Evolutionary conservation across 2,888 invertebrate species (phyloP).

Genomic region (Parochlus steinenii): DNA sequence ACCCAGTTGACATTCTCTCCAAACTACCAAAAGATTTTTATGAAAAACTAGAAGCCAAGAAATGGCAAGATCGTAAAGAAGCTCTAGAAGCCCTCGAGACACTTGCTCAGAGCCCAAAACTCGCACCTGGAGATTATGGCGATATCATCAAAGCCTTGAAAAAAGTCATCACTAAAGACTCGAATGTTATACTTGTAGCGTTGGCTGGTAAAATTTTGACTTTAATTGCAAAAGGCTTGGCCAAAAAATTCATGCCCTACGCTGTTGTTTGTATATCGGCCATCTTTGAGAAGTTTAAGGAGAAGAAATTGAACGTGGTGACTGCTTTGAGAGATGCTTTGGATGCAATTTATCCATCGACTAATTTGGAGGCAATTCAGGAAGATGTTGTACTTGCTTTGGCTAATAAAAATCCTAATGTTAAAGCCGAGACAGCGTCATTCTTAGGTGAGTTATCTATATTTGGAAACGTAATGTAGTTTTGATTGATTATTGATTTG

Average conservation of each 20-base stretch:
- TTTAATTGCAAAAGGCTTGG: constrained; percentile 67
- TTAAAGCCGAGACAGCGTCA: constrained; percentile 71
- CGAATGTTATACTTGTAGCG: constrained; percentile 86
- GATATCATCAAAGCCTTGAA: constrained; percentile 74
- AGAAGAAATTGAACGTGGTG: constrained; percentile 88
- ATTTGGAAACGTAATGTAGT: too few species aligned
- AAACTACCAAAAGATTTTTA: constrained; percentile 91
- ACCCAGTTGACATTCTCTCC: constrained; percentile 83
- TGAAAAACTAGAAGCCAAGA: constrained; percentile 85
- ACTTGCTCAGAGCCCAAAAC: constrained; percentile 61
- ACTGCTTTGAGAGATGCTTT: constrained; percentile 72
- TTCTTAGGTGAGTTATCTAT: too few species aligned
- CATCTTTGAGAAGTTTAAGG: constrained; percentile 90
- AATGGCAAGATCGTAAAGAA: constrained; percentile 94
- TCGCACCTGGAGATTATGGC: constrained; percentile 86
- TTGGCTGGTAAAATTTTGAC: constrained; percentile 70
- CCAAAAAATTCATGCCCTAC: constrained; percentile 74
- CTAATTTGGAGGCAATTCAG: constrained; percentile 61
- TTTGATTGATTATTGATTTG: too few species aligned
- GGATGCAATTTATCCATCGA: constrained; percentile 73
- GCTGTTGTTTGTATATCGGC: constrained; percentile 54
- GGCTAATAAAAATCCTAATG: constrained; percentile 79
- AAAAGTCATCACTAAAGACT: constrained; percentile 84
- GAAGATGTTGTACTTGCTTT: constrained; percentile 77
- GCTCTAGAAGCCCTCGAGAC: constrained; percentile 68